phyloP scores from a whole-genome alignment of 2,888 invertebrate genomes.

The Tridacna crocea region DNA sequence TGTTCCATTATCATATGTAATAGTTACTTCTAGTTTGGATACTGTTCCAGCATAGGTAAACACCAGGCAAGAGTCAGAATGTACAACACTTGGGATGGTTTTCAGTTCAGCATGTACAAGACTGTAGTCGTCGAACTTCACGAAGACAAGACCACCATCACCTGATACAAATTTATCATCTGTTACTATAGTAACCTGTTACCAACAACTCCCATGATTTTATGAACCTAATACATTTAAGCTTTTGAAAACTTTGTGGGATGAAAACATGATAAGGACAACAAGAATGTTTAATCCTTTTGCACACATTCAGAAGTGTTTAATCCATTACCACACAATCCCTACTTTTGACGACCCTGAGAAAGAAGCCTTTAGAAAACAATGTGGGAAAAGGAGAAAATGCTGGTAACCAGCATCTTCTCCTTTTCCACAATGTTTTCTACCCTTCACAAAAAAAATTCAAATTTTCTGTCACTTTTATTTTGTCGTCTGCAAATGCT shows the following conservation, averaged over 20 bases:
- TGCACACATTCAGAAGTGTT: not conserved
- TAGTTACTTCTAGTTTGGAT: not conserved
- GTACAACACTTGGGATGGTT: not conserved
- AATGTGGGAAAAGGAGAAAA: too few species aligned
- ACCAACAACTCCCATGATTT: not conserved
- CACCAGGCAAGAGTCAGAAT: not conserved
- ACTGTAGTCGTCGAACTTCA: not conserved
- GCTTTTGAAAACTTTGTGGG: not conserved
- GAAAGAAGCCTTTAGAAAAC: not conserved
- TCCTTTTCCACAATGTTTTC: too few species aligned
- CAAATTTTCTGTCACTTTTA: too few species aligned
- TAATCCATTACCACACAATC: not conserved
- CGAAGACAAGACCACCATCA: not conserved
- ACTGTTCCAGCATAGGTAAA: conserved; percentile 4
- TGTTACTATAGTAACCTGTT: not conserved
- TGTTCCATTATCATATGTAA: not conserved
- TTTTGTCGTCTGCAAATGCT: too few species aligned
- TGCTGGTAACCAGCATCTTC: too few species aligned
- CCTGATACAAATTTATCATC: not conserved
- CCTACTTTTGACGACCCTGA: not conserved
- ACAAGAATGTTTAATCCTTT: not conserved
- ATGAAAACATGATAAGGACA: not conserved
- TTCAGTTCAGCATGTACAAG: not conserved
- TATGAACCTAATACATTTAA: not conserved
- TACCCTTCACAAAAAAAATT: too few species aligned